Evolutionary conservation across 2,113 vertebrate genomes (phyloP).

Genomic region (Sapajus apella): DNA sequence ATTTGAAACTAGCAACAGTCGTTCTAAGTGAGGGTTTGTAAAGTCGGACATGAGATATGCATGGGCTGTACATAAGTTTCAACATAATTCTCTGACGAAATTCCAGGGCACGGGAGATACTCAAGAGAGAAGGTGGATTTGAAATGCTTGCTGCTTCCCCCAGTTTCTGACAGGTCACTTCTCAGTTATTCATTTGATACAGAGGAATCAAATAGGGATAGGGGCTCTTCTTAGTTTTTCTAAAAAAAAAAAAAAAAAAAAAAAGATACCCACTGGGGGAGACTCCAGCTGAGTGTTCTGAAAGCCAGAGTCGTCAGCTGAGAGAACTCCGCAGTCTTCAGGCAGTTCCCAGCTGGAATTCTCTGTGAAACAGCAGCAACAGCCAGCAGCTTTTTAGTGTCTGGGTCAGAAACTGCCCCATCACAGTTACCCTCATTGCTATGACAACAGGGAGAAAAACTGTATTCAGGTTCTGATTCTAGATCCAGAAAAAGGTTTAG

Average conservation of each 20-base stretch:
- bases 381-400: constrained; percentile 22
- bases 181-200: not conserved
- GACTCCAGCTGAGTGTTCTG: not conserved
- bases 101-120: not conserved
- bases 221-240: not conserved
- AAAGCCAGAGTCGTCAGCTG: not conserved
- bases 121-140: not conserved
- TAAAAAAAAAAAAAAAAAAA: not conserved
- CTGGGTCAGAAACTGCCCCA: not conserved
- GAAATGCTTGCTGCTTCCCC: not conserved
- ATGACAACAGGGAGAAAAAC: not conserved
- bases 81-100: not conserved
- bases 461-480: constrained; percentile 39
- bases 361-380: not conserved
- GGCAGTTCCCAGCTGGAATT: not conserved
- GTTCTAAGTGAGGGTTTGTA: not conserved
- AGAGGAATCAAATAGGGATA: not conserved
- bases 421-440: not conserved
- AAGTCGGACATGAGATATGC: not conserved
- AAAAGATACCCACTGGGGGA: not conserved
- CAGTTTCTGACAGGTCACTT: not conserved
- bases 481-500: constrained; percentile 43
- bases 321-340: not conserved
- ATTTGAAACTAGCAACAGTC: not conserved
- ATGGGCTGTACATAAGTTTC: not conserved